Percentiles rank a stretch among this genome's conserved stretches.
These are phyloP conservation scores for Cosmopolites sordidus DNA, from an alignment of 2,888 invertebrate species.

Conservation along the genomic window DNA sequence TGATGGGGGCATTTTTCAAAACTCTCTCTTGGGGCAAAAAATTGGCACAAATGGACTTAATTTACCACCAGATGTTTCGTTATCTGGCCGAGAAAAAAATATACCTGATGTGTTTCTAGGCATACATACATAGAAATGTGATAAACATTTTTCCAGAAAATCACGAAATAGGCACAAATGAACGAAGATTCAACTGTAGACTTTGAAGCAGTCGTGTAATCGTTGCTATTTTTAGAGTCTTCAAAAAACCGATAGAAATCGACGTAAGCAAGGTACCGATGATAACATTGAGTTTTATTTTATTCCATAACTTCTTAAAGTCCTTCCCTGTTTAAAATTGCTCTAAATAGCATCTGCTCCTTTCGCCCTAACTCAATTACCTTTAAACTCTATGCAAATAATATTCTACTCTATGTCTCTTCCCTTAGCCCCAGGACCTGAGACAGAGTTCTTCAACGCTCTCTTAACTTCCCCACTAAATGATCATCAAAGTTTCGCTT, in stretches of 20 bases:
- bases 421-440: no score
- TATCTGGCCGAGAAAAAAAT: conserved; percentile 5
- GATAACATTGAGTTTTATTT: conserved; percentile 31
- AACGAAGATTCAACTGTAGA: conserved; percentile 19
- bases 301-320: no score
- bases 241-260: conserved; percentile 17
- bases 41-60: conserved; percentile 1
- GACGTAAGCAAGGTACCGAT: conserved; percentile 17
- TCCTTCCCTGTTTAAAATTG: no score
- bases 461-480: no score
- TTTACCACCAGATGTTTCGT: conserved; percentile 11
- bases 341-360: no score
- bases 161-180: conserved; percentile 7
- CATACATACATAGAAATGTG: no score
- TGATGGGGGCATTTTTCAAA: background rate
- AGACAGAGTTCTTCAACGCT: no score
- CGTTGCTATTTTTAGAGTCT: conserved; percentile 17
- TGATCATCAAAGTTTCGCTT: no score
- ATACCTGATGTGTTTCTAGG: no score
- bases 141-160: conserved; percentile 24
- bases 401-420: no score
- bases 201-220: conserved; percentile 15
- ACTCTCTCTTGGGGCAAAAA: conserved; percentile 3
- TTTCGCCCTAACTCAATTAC: no score
- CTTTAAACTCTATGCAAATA: no score